Evolutionary conservation across 2,113 vertebrate genomes (phyloP), one percentile per base, ranked within the genome.

Genomic region (Cololabis saira): DNA sequence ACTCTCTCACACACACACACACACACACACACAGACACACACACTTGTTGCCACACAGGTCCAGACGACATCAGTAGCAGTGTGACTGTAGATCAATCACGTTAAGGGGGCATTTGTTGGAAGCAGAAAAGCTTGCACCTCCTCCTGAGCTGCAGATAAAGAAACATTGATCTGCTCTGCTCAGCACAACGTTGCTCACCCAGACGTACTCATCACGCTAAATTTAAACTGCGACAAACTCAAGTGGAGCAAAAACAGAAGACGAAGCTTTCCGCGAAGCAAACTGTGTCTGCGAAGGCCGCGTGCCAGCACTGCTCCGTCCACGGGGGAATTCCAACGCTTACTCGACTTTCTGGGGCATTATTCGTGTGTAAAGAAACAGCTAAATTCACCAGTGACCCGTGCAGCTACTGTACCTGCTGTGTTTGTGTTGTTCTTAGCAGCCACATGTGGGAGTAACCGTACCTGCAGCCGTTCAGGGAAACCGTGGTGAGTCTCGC

Each of bases 91-190:
- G 71, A 86, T 90, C 71, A 75, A 66, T 83, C 55, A 62, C 37
- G 51, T 37, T 57, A 74, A 65, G 33, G 42, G 37, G 50, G 43
- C 55, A 53, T 68, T 80, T 79, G 75, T 60, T 69, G 60, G 61
- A 67, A 58, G 64, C 49, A 74, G 78, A 83, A 74, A 76, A 37
- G 37, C 22, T 59, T 61, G 74, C 70, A 70, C 61, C 85, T 90
- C 61, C 67, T 67, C 50, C 75, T 67, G 75, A 84, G 87, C 88
- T 76, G 83, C 68, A 81, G 78, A 83, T 80, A 74, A 78, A 72
- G 70, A 80, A 76, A 63, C 73, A 90, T 89, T 27, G 77, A 92
- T 89, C 80, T 82, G 27, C 56, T 54, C 61, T 19, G 30, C 70
- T 88, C 86, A 91, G 84, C 76, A 78, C 67, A 77, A 75, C 71